These are phyloP conservation scores for Tragopan temminckii DNA, from an alignment of 2,797 vertebrate species.

Conservation along the genomic window DNA sequence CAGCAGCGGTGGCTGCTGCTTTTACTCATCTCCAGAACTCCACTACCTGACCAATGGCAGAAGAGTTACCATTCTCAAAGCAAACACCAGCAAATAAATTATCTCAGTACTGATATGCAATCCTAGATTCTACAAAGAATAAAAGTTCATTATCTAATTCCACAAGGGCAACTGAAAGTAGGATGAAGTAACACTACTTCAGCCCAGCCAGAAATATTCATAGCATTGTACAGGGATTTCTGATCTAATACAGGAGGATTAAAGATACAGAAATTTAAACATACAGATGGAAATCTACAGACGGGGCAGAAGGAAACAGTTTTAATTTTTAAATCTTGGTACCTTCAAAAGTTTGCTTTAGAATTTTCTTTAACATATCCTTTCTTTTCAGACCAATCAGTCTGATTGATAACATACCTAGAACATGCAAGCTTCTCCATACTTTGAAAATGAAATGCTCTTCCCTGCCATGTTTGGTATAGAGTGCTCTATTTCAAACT, in stretches of 20 bases:
- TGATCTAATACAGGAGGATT: neutral
- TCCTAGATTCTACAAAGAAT: neutral
- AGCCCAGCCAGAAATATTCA: neutral
- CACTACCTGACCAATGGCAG: neutral
- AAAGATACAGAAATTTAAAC: neutral
- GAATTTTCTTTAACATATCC: neutral
- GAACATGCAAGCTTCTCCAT: neutral
- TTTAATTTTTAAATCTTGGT: neutral
- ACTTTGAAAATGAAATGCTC: neutral
- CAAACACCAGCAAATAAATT: neutral
- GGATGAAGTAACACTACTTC: neutral
- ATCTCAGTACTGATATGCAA: neutral
- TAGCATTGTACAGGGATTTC: neutral
- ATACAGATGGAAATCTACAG: neutral
- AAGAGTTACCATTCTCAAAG: neutral
- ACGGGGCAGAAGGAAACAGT: neutral
- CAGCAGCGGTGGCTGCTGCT: neutral
- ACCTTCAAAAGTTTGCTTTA: neutral
- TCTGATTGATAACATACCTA: neutral
- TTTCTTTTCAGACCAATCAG: neutral
- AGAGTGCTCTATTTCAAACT: neutral
- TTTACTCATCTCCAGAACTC: neutral
- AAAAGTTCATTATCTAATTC: neutral
- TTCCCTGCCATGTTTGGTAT: neutral
- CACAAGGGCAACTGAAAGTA: neutral